Conservation (phyloP, 2,113 vertebrate species). For the Raja brachyura region DNA sequence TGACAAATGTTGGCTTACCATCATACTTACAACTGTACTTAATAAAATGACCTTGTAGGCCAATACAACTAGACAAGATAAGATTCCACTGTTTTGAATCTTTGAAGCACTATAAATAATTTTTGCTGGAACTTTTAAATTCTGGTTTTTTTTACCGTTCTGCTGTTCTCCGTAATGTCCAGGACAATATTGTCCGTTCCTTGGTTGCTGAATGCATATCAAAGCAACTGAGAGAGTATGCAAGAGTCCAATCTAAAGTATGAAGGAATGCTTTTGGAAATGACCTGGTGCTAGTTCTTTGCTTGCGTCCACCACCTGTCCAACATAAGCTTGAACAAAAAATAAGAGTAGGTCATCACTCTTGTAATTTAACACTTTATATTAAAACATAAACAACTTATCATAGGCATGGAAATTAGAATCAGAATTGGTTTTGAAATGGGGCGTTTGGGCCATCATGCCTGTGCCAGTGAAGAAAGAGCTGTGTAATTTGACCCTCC, state of each 20-base stretch:
- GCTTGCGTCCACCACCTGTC: not conserved
- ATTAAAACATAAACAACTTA: not conserved
- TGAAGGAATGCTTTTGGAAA: not conserved
- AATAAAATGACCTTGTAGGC: not conserved
- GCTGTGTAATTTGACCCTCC: too few relatives aligned
- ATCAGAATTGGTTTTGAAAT: too few relatives aligned
- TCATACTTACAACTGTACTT: not conserved
- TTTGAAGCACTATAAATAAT: not conserved
- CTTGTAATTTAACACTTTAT: not conserved
- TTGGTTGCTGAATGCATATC: not conserved
- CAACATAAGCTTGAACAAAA: not conserved
- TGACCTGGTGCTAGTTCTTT: not conserved
- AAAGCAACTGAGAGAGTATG: not conserved
- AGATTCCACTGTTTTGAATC: not conserved
- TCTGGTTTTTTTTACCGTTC: not conserved
- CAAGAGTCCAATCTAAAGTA: not conserved
- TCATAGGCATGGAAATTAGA: not conserved
- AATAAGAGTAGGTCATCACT: not conserved
- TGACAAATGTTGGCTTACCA: not conserved
- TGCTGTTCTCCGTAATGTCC: not conserved
- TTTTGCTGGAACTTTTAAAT: too few relatives aligned
- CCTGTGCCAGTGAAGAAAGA: too few relatives aligned
- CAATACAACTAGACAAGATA: not conserved
- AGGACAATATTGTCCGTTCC: not conserved
- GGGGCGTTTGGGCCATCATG: too few relatives aligned